Conservation (phyloP, 2,888 invertebrate genomes). For the Hirtodrosophila duncani region DNA sequence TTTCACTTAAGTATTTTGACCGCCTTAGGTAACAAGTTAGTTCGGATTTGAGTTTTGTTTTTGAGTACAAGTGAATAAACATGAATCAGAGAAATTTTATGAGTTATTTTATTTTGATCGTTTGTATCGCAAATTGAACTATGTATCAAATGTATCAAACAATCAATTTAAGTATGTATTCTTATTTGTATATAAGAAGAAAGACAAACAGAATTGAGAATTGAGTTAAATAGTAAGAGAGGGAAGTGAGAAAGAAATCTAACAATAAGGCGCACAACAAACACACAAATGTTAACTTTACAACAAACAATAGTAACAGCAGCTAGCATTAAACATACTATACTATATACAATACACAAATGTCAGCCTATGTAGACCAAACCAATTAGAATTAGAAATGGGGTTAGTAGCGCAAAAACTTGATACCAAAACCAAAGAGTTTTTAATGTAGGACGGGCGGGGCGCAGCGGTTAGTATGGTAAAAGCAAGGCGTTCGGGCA, state of each 20-base stretch:
- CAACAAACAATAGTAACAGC: conserved; percentile 34
- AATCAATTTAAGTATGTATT: conserved; percentile 40
- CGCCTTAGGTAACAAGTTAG: conserved; percentile 71
- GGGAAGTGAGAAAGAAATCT: neutral
- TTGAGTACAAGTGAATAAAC: conserved; percentile 67
- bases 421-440: conserved; percentile 32
- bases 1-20: conserved; percentile 71
- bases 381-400: conserved; percentile 30
- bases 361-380: conserved; percentile 23
- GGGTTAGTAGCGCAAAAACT: conserved; percentile 57
- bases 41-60: conserved; percentile 64
- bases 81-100: conserved; percentile 68
- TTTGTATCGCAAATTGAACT: conserved; percentile 30
- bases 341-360: conserved; percentile 30
- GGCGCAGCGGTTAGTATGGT: conserved; percentile 18
- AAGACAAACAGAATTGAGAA: conserved; percentile 5
- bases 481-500: conserved; percentile 7
- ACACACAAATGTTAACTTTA: conserved; percentile 24
- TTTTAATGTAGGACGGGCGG: neutral
- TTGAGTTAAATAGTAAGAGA: conserved; percentile 7
- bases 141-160: conserved; percentile 22
- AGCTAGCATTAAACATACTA: conserved; percentile 22
- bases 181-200: conserved; percentile 21
- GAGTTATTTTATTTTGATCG: conserved; percentile 50
- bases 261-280: too few relatives aligned